phyloP scores from a whole-genome alignment of 1,140 invertebrate species.

The Cherax destructor region DNA sequence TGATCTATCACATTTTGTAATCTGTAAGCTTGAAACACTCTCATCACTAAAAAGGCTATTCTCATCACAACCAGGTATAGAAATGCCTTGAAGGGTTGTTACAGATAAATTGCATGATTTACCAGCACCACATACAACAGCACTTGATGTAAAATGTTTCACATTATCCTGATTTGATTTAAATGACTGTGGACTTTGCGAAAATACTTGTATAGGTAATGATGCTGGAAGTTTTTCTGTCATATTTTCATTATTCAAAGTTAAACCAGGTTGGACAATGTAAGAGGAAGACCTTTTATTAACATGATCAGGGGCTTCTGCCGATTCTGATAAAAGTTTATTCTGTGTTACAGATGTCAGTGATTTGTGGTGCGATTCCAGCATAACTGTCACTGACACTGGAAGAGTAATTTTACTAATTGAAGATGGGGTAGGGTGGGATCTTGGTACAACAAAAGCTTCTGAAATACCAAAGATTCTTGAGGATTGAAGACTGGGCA shows the following conservation, averaged over 20 bases:
- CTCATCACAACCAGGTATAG: conserved; percentile 33
- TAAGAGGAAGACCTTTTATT: neutral
- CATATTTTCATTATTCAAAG: neutral
- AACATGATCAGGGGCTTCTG: neutral
- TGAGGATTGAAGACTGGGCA: conserved; percentile 25
- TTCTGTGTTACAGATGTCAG: neutral
- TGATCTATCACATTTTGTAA: neutral
- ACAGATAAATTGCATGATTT: conserved; percentile 18
- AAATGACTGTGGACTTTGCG: neutral
- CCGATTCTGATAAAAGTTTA: neutral
- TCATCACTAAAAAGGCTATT: neutral
- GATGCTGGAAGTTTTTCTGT: neutral
- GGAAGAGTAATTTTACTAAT: conserved; percentile 3
- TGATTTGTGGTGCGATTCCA: neutral
- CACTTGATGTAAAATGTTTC: neutral
- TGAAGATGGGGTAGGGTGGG: neutral
- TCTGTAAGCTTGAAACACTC: neutral
- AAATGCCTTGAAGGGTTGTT: conserved; percentile 18
- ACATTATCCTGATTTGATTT: neutral
- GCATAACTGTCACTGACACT: conserved; percentile 14
- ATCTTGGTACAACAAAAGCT: neutral
- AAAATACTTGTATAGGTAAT: neutral
- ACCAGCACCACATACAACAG: neutral
- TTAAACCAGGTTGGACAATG: neutral
- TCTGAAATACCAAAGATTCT: neutral